Conservation (phyloP, 1,140 invertebrate genomes). For the Lycorma delicatula region DNA sequence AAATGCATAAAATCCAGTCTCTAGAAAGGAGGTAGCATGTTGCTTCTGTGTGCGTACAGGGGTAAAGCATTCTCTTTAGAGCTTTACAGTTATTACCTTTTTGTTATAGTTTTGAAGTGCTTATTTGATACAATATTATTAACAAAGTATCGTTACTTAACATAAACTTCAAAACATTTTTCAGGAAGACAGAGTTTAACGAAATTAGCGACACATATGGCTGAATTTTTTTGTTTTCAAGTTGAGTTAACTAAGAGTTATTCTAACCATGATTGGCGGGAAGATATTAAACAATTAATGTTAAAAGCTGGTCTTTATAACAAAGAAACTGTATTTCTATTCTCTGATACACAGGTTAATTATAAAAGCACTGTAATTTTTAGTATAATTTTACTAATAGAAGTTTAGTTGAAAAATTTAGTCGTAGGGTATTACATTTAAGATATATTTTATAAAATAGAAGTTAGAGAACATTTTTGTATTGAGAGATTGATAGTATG, state of each 20-base stretch:
- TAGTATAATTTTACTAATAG: conserved; percentile 1
- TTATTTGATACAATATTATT: too few relatives aligned
- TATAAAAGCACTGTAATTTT: background rate
- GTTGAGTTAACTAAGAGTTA: conserved; percentile 43
- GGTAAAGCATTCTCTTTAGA: background rate
- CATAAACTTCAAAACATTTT: conserved; percentile 10
- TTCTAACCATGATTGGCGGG: conserved; percentile 48
- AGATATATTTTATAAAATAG: background rate
- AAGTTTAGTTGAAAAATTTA: background rate
- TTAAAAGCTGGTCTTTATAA: conserved; percentile 46
- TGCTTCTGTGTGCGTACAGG: background rate
- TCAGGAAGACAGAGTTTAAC: conserved; percentile 55
- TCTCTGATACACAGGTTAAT: conserved; percentile 53
- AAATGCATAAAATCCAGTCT: too few relatives aligned
- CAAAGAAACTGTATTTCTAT: conserved; percentile 53
- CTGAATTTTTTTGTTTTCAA: conserved; percentile 50
- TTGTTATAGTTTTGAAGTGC: too few relatives aligned
- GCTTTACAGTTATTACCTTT: background rate
- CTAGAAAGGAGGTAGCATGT: too few relatives aligned
- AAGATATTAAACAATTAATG: conserved; percentile 53
- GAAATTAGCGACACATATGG: conserved; percentile 50
- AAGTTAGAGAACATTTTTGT: too few relatives aligned
- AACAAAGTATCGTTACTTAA: too few relatives aligned
- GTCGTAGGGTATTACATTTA: background rate
- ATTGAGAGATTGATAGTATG: too few relatives aligned